Percentiles rank a stretch among this genome's conserved stretches.
Evolutionary conservation across 2,888 invertebrate species (phyloP).

Genomic region (Campaea margaritaria): DNA sequence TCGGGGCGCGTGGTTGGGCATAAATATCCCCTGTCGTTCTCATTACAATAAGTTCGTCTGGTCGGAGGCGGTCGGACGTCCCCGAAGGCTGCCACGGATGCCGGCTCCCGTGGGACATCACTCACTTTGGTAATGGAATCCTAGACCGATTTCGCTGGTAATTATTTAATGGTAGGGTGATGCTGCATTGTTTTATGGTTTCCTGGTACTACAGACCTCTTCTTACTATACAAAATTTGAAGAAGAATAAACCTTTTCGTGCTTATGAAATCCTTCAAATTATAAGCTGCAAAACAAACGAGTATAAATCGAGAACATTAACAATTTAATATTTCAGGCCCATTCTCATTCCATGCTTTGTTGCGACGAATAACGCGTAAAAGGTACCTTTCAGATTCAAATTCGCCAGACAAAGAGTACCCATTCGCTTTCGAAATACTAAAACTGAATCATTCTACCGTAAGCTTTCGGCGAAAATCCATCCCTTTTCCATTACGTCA

Average conservation of each 20-base stretch:
- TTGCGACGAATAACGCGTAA: background rate
- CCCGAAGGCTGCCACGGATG: conserved; percentile 70
- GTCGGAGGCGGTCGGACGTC: conserved; percentile 50
- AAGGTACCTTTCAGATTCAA: conserved; percentile 8
- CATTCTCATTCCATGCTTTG: background rate
- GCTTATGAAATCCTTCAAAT: too few species aligned
- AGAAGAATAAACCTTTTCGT: too few species aligned
- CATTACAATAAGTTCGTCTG: conserved; percentile 81
- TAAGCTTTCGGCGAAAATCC: conserved; percentile 31
- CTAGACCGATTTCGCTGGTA: conserved; percentile 64
- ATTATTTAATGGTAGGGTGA: conserved; percentile 58
- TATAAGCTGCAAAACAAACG: background rate
- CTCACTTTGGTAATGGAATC: conserved; percentile 78
- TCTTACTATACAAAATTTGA: background rate
- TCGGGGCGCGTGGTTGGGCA: conserved; percentile 76
- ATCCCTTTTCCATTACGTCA: conserved; percentile 32
- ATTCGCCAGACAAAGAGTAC: conserved; percentile 9
- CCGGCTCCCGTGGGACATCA: conserved; percentile 72
- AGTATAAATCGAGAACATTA: background rate
- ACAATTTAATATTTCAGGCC: background rate
- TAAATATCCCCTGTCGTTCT: conserved; percentile 82
- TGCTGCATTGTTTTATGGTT: conserved; percentile 34
- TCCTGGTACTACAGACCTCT: conserved; percentile 7
- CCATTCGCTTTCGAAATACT: conserved; percentile 11
- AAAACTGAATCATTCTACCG: conserved; percentile 31